Evolutionary conservation across 37 sponge, comb jelly and placozoan genomes (phyloP), one percentile per base, ranked within the genome.

Genomic region (Chondrilla cf. caribensis): DNA sequence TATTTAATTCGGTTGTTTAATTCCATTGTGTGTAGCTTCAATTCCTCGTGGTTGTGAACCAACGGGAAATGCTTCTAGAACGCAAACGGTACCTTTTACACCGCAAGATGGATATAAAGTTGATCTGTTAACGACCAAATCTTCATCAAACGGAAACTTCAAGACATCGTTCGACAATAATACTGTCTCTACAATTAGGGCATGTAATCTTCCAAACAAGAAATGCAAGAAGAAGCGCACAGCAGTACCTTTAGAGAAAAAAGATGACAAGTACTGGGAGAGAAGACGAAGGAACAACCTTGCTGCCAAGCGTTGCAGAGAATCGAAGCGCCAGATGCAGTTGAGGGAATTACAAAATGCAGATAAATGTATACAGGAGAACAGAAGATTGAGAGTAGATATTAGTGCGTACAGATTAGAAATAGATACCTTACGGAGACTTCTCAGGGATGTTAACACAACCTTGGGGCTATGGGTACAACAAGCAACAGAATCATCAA

Each of bases 241-340:
- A 15, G 86, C 88, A 3, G 80, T 92, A 21, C 92, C 92, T 0
- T 73, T 72, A 1, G 86, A 92, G 18, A 92, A 83, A 54, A 92
- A 92, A 71, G 92, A 92, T 65, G 83, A 51, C 41, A 82, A 78
- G 31, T 92, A 92, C 57, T 92, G 92, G 92, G 92, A 87, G 26
- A 81, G 88, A 51, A 84, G 92, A 82, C 77, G 44, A 35, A 92
- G 82, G 67, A 92, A 92, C 76, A 92, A 92, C 58, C 42, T 79
- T n/a, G 92, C 92, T 18, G 92, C 92, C 9, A 92, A 87, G 28
- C 73, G 83, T 22, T 92, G 88, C 22, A 54, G 92, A 62, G 88
- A 92, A 29, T 64, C 76, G 37, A 81, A 81, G 26, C 75, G 83
- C 36, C 81, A 79, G 83, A 92, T 82, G 37, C 37, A 78, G 15